A percentile compares a stretch with the other conserved stretches of the same genome.
Conservation (phyloP, 2,797 vertebrate genomes). For the Premnoplex brunnescens region DNA sequence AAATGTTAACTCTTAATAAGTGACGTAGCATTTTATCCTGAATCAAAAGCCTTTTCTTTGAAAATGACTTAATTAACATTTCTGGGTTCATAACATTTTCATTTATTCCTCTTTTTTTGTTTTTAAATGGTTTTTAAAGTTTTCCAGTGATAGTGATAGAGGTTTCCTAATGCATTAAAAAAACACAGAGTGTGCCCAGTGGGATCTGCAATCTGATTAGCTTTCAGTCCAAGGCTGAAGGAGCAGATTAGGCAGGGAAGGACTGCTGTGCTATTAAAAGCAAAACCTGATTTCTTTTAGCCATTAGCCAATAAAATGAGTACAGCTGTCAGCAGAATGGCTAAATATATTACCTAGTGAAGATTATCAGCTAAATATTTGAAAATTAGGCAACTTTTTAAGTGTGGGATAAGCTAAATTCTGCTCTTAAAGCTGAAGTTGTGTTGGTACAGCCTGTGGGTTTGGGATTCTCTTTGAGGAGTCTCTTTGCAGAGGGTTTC, state of each 20-base stretch:
- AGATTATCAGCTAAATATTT: constrained; percentile 43
- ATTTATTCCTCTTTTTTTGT: constrained; percentile 79
- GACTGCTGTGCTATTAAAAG: constrained; percentile 70
- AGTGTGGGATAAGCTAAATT: neutral
- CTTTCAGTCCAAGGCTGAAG: constrained; percentile 64
- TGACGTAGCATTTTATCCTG: constrained; percentile 69
- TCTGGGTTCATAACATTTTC: constrained; percentile 79
- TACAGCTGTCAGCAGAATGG: constrained; percentile 54
- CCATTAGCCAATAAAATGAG: constrained; percentile 44
- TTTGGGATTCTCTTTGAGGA: neutral
- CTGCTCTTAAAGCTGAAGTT: neutral
- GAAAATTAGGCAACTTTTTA: constrained; percentile 3
- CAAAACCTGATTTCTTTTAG: constrained; percentile 62
- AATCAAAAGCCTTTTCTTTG: constrained; percentile 69
- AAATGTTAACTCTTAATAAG: constrained; percentile 50
- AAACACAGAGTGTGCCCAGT: constrained; percentile 65
- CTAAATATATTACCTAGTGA: neutral
- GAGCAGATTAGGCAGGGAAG: constrained; percentile 57
- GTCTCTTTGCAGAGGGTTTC: neutral
- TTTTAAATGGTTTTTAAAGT: constrained; percentile 77
- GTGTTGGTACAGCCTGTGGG: neutral
- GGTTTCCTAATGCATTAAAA: constrained; percentile 73
- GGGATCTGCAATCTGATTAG: constrained; percentile 76
- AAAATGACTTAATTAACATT: constrained; percentile 79
- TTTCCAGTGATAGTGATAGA: constrained; percentile 73